Evolutionary conservation across 2,797 vertebrate species (phyloP), one percentile per base, ranked within the genome.

Genomic region (Chelon labrosus): DNA sequence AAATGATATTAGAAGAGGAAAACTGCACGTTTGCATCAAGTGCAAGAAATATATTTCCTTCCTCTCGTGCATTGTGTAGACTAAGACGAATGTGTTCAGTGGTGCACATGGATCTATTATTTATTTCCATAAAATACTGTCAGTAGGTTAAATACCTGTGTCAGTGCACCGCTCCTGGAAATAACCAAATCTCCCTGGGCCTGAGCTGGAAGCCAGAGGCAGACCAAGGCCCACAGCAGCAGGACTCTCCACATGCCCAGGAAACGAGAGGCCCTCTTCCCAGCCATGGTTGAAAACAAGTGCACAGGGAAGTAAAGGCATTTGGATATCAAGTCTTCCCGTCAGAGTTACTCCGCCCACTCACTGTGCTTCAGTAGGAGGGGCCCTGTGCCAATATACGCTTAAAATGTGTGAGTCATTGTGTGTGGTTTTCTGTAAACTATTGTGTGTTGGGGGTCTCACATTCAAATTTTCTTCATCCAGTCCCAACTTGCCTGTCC

Each of bases 151-250:
- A 68, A 51, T 88, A 93, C 92, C 89, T 88, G 57, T 38, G 41
- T 22, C 7, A 22, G 35, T 10, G 27, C 79, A 82, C 75, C 65
- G 50, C 77, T 83, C n/a, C 47, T 61, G 50, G 85, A 89, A 73
- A 91, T 19, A 4, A 89, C 17, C 69, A 90, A 52, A 22, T 83
- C 82, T 42, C 81, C 86, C 8, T 46, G 60, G 17, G 42, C 65
- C 67, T 59, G 61, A 64, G 65, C 69, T 27, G 75, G 65, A 72
- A 62, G 66, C 47, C 77, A 49, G 50, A 81, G 71, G 46, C 51
- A 81, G 20, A 86, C 3, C 39, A 74, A 87, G 7, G 78, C 12
- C 65, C 76, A 87, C 57, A 88, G 60, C 76, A 90, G 74, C 57
- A 90, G 47, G 0, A 70, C 12, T 56, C 35, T 85, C 86, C 85